Percentiles rank a stretch among this genome's conserved stretches.
phyloP scores from a whole-genome alignment of 2,797 vertebrate genomes.

The Buceros bicornis region DNA sequence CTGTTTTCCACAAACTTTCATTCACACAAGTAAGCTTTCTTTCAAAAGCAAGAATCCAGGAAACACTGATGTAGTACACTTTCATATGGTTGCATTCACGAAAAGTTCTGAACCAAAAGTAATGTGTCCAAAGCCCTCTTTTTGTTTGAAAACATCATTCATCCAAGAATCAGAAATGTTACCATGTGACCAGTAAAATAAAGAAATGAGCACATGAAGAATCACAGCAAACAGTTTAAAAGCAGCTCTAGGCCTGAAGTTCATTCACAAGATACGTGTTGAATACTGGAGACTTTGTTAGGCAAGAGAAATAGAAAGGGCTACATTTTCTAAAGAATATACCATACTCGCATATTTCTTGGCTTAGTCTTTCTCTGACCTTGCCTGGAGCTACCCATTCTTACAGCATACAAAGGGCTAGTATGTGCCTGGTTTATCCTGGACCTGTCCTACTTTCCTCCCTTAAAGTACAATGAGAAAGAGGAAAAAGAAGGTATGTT shows the following conservation, averaged over 20 bases:
- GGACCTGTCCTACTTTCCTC: slow-evolving; percentile 11
- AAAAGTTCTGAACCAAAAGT: slow-evolving; percentile 43
- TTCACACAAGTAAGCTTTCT: not conserved
- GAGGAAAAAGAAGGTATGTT: not conserved
- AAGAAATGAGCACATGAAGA: slow-evolving; percentile 28
- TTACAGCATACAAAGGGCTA: not conserved
- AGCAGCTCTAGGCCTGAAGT: slow-evolving; percentile 4
- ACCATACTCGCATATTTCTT: not conserved
- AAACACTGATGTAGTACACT: slow-evolving; percentile 25
- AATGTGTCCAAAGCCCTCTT: slow-evolving; percentile 24
- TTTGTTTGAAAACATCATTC: slow-evolving; percentile 51
- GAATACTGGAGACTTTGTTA: slow-evolving; percentile 32
- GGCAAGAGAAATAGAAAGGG: not conserved
- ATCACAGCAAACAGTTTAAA: slow-evolving; percentile 23
- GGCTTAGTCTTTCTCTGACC: not conserved
- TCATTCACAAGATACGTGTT: not conserved
- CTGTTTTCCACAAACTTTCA: not conserved
- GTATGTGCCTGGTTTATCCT: not conserved
- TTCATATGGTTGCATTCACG: slow-evolving; percentile 19
- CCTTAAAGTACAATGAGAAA: not conserved
- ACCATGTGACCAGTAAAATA: slow-evolving; percentile 19
- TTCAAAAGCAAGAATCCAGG: slow-evolving; percentile 12
- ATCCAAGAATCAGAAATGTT: slow-evolving; percentile 54
- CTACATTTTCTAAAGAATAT: not conserved
- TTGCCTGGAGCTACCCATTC: slow-evolving; percentile 15